Conservation (phyloP, 92 coral and sea anemone species). For the Heliopora coerulea region DNA sequence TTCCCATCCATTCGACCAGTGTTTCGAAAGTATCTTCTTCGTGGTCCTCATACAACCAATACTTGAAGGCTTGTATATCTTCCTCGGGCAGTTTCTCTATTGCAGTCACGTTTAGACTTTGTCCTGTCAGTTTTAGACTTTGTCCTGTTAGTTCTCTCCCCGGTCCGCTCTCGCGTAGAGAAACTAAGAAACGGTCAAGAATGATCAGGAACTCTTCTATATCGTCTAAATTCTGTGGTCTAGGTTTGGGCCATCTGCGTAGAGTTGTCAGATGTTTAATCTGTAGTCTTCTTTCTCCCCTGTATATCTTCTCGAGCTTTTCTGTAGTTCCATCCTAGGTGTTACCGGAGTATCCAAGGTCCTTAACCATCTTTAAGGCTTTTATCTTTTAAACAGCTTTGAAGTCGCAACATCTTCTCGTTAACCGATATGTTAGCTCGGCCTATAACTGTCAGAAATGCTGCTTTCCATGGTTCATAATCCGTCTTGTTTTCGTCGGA, state of each 20-base stretch:
- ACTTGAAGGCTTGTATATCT: slow-evolving; percentile 23
- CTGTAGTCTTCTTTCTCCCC: slow-evolving; percentile 18
- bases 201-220: slow-evolving; percentile 19
- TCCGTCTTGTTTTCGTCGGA: slow-evolving; percentile 49
- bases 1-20: slow-evolving; percentile 17
- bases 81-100: slow-evolving; percentile 41
- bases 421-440: slow-evolving; percentile 44
- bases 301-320: slow-evolving; percentile 36
- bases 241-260: slow-evolving; percentile 11
- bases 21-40: slow-evolving; percentile 23
- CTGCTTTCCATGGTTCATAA: slow-evolving; percentile 55
- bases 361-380: slow-evolving; percentile 48
- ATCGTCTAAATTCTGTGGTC: slow-evolving; percentile 26
- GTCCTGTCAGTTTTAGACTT: background rate
- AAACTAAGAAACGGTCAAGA: slow-evolving; percentile 18
- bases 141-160: background rate
- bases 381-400: slow-evolving; percentile 49
- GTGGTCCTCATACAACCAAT: slow-evolving; percentile 18
- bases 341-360: slow-evolving; percentile 46
- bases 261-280: slow-evolving; percentile 22
- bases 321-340: slow-evolving; percentile 54
- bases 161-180: slow-evolving; percentile 27
- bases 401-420: slow-evolving; percentile 48
- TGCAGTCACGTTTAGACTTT: slow-evolving; percentile 31
- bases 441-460: slow-evolving; percentile 42